A percentile compares a stretch with the other conserved stretches of the same genome.
Conservation (phyloP, 2,888 invertebrate species). For the Gortyna flavago region DNA sequence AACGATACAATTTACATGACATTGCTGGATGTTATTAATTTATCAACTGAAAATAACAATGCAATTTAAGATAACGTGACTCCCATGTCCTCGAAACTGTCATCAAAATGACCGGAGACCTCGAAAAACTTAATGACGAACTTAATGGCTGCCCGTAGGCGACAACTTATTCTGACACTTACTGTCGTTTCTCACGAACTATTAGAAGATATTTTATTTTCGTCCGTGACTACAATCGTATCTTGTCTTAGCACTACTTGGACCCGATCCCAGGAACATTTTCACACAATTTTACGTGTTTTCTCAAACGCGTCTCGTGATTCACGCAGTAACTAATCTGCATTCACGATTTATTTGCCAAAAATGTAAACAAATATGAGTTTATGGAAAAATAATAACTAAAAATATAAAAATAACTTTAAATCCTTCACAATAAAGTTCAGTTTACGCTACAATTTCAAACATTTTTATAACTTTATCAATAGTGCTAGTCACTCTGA, state of each 20-base stretch:
- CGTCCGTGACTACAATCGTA: conserved; percentile 48
- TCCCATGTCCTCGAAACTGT: conserved; percentile 28
- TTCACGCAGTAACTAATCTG: conserved; percentile 50
- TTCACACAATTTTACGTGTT: conserved; percentile 60
- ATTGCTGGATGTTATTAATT: conserved; percentile 4
- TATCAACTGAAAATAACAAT: conserved; percentile 28
- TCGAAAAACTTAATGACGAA: conserved; percentile 41
- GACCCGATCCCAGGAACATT: conserved; percentile 52
- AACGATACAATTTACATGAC: conserved; percentile 3
- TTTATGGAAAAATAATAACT: no score
- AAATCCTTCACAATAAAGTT: no score
- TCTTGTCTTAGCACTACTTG: conserved; percentile 47
- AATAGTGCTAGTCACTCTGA: no score
- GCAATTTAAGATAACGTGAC: conserved; percentile 5
- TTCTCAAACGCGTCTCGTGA: conserved; percentile 57
- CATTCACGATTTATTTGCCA: no score
- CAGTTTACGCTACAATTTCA: no score
- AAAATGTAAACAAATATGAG: no score
- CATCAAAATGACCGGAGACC: conserved; percentile 21
- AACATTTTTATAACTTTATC: no score
- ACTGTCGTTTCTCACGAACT: conserved; percentile 33
- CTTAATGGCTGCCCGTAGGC: conserved; percentile 28
- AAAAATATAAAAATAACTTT: no score
- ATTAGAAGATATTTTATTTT: conserved; percentile 46
- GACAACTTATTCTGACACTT: conserved; percentile 32